These are phyloP conservation scores for Sebastolobus altivelis DNA, from an alignment of 2,797 vertebrate genomes.

Conservation along the genomic window DNA sequence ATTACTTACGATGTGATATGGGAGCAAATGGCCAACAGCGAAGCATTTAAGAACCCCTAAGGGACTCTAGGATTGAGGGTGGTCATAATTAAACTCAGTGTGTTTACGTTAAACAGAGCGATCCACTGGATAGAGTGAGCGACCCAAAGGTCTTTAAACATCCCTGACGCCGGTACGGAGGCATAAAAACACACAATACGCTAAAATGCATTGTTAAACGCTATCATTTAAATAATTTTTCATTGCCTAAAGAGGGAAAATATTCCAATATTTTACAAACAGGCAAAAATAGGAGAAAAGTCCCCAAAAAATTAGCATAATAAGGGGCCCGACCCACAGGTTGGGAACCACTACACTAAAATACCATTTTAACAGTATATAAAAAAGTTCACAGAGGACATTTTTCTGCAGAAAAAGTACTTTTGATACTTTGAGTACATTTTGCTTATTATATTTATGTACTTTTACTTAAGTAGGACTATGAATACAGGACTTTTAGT, in stretches of 20 bases:
- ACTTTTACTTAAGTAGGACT: not conserved
- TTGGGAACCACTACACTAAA: not conserved
- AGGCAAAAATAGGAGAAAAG: too few relatives aligned
- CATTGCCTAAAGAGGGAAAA: too few relatives aligned
- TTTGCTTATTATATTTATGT: not conserved
- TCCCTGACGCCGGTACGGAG: too few relatives aligned
- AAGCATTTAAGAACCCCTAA: not conserved
- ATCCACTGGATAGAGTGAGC: too few relatives aligned
- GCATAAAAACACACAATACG: not conserved
- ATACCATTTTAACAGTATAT: too few relatives aligned
- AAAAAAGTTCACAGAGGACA: not conserved
- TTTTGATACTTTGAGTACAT: not conserved
- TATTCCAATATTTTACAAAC: too few relatives aligned
- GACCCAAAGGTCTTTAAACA: too few relatives aligned
- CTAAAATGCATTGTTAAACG: not conserved
- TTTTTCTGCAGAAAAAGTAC: not conserved
- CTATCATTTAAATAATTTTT: too few relatives aligned
- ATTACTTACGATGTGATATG: constrained; percentile 22
- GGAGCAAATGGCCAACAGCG: not conserved
- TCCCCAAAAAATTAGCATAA: not conserved
- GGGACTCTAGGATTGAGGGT: too few relatives aligned
- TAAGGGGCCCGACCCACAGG: not conserved
- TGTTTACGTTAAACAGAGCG: too few relatives aligned
- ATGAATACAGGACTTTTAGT: not conserved
- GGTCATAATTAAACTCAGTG: too few relatives aligned